Percentiles rank a stretch among this genome's conserved stretches.
Evolutionary conservation across 2,888 invertebrate species (phyloP).

Genomic region (Cataglyphis rosenhaueri): DNA sequence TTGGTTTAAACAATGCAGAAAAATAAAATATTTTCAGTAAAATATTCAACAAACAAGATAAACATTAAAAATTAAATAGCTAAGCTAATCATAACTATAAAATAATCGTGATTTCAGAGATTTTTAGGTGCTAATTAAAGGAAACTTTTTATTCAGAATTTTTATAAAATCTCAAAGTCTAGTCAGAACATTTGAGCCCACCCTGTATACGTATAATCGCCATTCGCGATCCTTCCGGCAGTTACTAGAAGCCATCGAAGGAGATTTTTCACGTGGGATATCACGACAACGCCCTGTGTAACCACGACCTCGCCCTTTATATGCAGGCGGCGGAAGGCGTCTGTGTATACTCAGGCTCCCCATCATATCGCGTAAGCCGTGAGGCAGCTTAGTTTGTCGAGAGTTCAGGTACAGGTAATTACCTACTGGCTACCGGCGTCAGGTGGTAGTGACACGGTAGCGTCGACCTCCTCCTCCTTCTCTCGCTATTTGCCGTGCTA

Average conservation of each 20-base stretch:
- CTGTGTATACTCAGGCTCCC: slow-evolving; percentile 51
- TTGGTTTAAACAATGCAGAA: too few relatives aligned
- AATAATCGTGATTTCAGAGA: too few relatives aligned
- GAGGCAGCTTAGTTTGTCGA: slow-evolving; percentile 74
- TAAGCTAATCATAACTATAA: too few relatives aligned
- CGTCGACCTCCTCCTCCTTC: slow-evolving; percentile 49
- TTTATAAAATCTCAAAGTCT: too few relatives aligned
- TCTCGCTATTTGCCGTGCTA: background rate
- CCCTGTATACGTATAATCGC: background rate
- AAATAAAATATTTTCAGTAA: too few relatives aligned
- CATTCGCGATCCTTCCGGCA: slow-evolving; percentile 3
- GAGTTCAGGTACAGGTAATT: slow-evolving; percentile 81
- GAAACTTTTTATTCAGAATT: too few relatives aligned
- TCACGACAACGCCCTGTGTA: slow-evolving; percentile 32
- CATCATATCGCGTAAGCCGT: slow-evolving; percentile 66
- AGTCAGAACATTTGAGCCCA: too few relatives aligned
- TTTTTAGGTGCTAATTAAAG: too few relatives aligned
- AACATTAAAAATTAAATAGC: too few relatives aligned
- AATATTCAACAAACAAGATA: too few relatives aligned
- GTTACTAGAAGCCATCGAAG: slow-evolving; percentile 26
- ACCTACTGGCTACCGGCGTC: slow-evolving; percentile 79
- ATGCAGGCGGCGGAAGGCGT: slow-evolving; percentile 33
- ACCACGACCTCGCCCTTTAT: slow-evolving; percentile 36
- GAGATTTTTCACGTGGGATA: slow-evolving; percentile 47
- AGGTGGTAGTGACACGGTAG: slow-evolving; percentile 78